A percentile compares a stretch with the other conserved stretches of the same genome.
Evolutionary conservation across 2,888 invertebrate species (phyloP).

Genomic region (Tholera decimalis): DNA sequence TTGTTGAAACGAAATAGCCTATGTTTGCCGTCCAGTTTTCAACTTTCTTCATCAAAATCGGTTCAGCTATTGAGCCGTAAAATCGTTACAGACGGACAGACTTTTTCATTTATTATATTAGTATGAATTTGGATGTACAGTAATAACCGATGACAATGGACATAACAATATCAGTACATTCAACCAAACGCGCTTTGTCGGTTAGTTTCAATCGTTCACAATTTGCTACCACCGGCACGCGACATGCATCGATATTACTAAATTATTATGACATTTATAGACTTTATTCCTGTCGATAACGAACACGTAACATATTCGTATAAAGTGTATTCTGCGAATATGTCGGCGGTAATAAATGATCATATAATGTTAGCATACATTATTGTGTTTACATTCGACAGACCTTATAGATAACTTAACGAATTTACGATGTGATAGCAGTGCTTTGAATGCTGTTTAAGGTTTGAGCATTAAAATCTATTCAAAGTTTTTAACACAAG

Average conservation of each 20-base stretch:
- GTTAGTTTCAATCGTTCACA: slow-evolving; percentile 18
- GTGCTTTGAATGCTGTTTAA: background rate
- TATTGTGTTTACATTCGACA: background rate
- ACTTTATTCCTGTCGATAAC: slow-evolving; percentile 32
- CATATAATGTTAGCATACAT: slow-evolving; percentile 24
- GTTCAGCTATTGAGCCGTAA: no score
- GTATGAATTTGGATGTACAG: no score
- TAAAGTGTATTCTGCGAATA: slow-evolving; percentile 27
- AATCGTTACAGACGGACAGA: no score
- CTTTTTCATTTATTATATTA: no score
- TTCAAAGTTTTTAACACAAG: background rate
- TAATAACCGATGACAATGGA: slow-evolving; percentile 11
- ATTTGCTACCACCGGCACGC: slow-evolving; percentile 46
- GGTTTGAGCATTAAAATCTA: background rate
- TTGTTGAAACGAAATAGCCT: no score
- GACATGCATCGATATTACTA: slow-evolving; percentile 45
- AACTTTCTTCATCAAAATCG: no score
- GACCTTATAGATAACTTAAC: background rate
- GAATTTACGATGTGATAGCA: background rate
- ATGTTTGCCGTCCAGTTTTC: no score
- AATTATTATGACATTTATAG: slow-evolving; percentile 29
- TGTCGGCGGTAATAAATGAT: background rate
- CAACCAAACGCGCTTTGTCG: slow-evolving; percentile 46
- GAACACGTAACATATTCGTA: background rate
- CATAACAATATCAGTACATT: slow-evolving; percentile 23